Base-by-base conservation (phyloP, 2,113 vertebrate genomes). In the Scolopax mira region DNA sequence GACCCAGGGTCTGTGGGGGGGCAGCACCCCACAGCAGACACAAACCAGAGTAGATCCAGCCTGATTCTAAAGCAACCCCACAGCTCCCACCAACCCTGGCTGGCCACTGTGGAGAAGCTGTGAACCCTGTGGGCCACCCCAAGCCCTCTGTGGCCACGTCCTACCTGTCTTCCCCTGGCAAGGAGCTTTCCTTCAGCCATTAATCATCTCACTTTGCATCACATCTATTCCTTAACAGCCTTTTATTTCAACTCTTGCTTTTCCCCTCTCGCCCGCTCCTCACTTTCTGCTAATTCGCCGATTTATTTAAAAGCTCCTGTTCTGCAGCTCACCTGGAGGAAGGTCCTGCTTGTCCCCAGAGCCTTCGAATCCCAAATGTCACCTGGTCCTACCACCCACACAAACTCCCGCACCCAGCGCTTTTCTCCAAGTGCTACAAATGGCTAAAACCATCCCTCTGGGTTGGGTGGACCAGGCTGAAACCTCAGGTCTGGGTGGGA, bases 211-310 rank as follows among this genome's bases (percentile, higher is more conserved):
- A 1, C 37, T 75, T 28, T 11, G 3, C 57, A 33, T 18, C 13
- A 1, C 67, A 39, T n/a, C 78, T 57, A 5, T 28, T 79, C 69
- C 66, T 67, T 6, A 77, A 10, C 23, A 39, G 51, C 67, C 46
- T 57, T 48, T 65, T 9, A 12, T 46, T 67, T 31, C 4, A 3
- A 66, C 7, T 46, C 71, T 37, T 39, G 5, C 41, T 51, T 57
- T 22, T 49, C 80, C 62, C 55, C n/a, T 51, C 77, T 58, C 7
- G 0, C 18, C n/a, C 7, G 4, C 27, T 42, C 78, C 60, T 74
- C 1, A 0, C 57, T 41, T 12, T 18, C 79, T 28, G 70, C 6
- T 1, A 57, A 33, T 0, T 1, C 5, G 10, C 46, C 46, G 65
- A 28, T 61, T 65, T 52, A 73, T 49, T n/a, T 30, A 39, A 86